Conservation (phyloP, 2,888 invertebrate genomes). For the Pollenia amentaria region DNA sequence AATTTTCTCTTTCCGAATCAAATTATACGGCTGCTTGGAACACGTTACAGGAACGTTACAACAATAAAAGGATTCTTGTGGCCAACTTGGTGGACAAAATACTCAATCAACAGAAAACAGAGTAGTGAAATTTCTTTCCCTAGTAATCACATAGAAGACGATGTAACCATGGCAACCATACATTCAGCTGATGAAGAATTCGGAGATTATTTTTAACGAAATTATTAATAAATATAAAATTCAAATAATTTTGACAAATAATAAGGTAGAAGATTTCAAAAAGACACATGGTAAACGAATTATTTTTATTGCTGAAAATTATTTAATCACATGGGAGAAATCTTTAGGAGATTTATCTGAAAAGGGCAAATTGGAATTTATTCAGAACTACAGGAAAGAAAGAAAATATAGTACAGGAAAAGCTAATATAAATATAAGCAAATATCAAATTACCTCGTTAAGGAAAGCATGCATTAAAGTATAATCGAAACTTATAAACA, state of each 20-base stretch:
- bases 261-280: too few species aligned
- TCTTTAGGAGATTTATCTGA: conserved; percentile 63
- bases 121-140: too few species aligned
- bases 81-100: too few species aligned
- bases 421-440: conserved; percentile 73
- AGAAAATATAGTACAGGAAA: conserved; percentile 72
- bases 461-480: neutral
- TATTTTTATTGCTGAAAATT: conserved; percentile 63
- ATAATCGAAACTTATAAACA: conserved; percentile 7
- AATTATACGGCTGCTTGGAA: too few species aligned
- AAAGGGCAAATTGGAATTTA: conserved; percentile 68
- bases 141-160: too few species aligned
- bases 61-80: too few species aligned
- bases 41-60: too few species aligned
- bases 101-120: too few species aligned
- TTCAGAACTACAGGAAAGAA: conserved; percentile 56
- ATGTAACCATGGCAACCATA: neutral
- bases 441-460: conserved; percentile 66
- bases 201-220: conserved; percentile 6
- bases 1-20: too few species aligned
- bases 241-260: conserved; percentile 49
- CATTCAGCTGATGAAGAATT: conserved; percentile 5
- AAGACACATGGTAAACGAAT: conserved; percentile 64
- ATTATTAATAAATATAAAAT: neutral
- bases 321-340: conserved; percentile 56